These are phyloP conservation scores for Gambelia wislizenii DNA, from an alignment of 2,797 vertebrate genomes.

Conservation along the genomic window DNA sequence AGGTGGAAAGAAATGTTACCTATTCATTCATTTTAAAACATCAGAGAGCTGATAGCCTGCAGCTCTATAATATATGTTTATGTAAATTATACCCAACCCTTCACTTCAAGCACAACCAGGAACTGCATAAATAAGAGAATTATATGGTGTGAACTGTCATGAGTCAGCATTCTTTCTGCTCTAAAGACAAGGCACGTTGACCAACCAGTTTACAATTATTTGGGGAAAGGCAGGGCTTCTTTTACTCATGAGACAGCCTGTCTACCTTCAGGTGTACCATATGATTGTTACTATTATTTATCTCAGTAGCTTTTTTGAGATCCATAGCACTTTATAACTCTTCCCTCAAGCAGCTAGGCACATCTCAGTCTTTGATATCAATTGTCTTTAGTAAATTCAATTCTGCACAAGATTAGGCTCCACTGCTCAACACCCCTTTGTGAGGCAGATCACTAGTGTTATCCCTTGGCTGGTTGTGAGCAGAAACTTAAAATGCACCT, in stretches of 20 bases:
- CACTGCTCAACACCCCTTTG: not conserved
- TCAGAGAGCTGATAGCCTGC: not conserved
- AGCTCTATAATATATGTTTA: conserved; percentile 8
- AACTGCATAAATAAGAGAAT: not conserved
- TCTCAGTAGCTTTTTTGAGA: not conserved
- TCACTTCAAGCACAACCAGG: conserved; percentile 7
- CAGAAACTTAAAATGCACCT: not conserved
- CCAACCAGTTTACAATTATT: conserved; percentile 18
- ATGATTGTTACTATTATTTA: not conserved
- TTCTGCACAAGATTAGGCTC: not conserved
- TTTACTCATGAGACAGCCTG: conserved; percentile 1
- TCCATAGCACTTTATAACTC: not conserved
- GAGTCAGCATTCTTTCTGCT: conserved; percentile 20
- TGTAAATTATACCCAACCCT: not conserved
- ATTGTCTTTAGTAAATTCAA: not conserved
- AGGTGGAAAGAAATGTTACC: not conserved
- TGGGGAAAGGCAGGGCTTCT: not conserved
- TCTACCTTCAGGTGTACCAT: conserved; percentile 2
- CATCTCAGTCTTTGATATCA: not conserved
- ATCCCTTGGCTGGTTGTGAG: not conserved
- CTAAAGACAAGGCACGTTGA: not conserved
- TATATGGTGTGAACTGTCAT: not conserved
- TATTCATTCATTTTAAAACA: not conserved
- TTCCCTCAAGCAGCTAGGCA: not conserved
- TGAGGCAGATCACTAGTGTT: not conserved